Evolutionary conservation across 2,888 invertebrate species (phyloP).

Genomic region (Calameuta idolon): DNA sequence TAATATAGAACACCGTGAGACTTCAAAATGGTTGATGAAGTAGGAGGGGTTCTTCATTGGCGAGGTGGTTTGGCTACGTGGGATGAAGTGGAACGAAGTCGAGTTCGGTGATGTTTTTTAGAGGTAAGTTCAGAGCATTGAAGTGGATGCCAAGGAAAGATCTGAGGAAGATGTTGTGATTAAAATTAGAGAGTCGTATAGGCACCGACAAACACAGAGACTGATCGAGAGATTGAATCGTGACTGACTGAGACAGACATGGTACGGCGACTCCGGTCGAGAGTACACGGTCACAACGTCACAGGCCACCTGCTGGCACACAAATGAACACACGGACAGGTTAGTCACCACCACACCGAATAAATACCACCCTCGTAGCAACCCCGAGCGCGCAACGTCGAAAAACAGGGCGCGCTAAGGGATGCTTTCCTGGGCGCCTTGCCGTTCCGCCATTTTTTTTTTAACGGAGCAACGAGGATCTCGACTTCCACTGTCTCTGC

Average conservation of each 20-base stretch:
- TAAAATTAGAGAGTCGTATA: slow-evolving; percentile 35
- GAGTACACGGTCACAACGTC: slow-evolving; percentile 66
- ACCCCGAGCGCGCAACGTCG: neutral
- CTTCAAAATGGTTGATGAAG: neutral
- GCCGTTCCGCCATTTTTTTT: neutral
- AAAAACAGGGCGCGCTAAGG: neutral
- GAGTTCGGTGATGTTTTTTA: neutral
- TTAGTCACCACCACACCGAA: slow-evolving; percentile 67
- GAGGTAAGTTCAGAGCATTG: slow-evolving; percentile 8
- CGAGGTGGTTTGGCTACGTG: neutral
- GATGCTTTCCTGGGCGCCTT: neutral
- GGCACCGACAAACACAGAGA: slow-evolving; percentile 60
- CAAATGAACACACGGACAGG: slow-evolving; percentile 67
- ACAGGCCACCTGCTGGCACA: slow-evolving; percentile 68
- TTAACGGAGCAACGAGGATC: neutral
- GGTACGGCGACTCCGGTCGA: slow-evolving; percentile 65
- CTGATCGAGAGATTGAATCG: slow-evolving; percentile 47
- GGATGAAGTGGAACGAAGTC: slow-evolving; percentile 13
- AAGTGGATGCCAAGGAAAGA: slow-evolving; percentile 26
- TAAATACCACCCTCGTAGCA: neutral
- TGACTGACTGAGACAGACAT: slow-evolving; percentile 62
- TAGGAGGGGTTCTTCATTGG: neutral
- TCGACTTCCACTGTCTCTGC: neutral
- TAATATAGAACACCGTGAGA: neutral
- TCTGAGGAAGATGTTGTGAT: slow-evolving; percentile 4